Evolutionary conservation across 1,140 invertebrate species (phyloP).

Genomic region (Drosophila sturtevanti): DNA sequence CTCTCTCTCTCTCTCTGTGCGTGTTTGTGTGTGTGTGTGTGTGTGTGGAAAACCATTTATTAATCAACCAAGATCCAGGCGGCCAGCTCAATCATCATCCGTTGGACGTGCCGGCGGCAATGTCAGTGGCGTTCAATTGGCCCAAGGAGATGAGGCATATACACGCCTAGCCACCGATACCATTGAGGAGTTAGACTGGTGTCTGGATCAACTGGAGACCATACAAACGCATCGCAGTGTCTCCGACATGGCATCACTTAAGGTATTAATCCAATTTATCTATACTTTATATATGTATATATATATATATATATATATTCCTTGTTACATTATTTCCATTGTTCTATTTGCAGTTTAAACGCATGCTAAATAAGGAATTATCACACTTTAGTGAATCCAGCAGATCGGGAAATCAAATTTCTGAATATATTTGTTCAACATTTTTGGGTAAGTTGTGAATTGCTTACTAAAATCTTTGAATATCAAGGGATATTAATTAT

Average conservation of each 20-base stretch:
- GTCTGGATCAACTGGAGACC: slow-evolving; percentile 99
- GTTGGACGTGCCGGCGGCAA: slow-evolving; percentile 62
- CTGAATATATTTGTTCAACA: slow-evolving; percentile 99
- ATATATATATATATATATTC: not conserved
- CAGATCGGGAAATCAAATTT: slow-evolving; percentile 99
- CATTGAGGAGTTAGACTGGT: slow-evolving; percentile 99
- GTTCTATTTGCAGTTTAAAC: slow-evolving; percentile 94
- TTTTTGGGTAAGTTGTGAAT: slow-evolving; percentile 93
- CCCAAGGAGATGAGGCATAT: slow-evolving; percentile 92
- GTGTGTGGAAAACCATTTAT: slow-evolving; percentile 71
- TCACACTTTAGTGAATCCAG: slow-evolving; percentile 99
- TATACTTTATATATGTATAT: no score
- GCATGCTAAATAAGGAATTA: slow-evolving; percentile 99
- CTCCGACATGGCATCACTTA: slow-evolving; percentile 99
- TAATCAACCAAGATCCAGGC: slow-evolving; percentile 82
- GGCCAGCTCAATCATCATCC: slow-evolving; percentile 75
- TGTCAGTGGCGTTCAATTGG: slow-evolving; percentile 65
- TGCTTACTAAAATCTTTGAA: no score
- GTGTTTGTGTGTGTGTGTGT: slow-evolving; percentile 35
- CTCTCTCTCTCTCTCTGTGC: slow-evolving; percentile 29
- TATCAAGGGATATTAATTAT: no score
- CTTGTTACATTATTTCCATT: slow-evolving; percentile 11
- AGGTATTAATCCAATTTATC: no score
- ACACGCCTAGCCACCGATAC: slow-evolving; percentile 97
- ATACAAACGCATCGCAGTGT: slow-evolving; percentile 99